phyloP scores from a whole-genome alignment of 64 coral and sea anemone species.

The Montipora capricornis region DNA sequence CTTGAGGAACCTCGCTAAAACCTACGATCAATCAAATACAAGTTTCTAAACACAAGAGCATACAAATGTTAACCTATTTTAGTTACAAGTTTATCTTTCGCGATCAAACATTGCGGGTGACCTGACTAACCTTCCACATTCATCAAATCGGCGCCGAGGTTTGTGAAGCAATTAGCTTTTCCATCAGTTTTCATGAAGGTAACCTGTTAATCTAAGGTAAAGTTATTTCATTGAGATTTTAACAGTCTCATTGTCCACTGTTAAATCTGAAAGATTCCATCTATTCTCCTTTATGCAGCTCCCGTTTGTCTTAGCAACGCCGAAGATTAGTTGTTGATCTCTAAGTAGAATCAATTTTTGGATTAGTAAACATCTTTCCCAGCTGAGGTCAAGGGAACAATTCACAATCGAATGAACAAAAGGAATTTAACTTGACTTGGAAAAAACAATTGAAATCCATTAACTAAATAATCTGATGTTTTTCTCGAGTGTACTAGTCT shows the following conservation, averaged over 20 bases:
- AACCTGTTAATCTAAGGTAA: too few relatives aligned
- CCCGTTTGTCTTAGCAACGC: constrained; percentile 12
- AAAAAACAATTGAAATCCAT: not conserved
- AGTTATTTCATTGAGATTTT: not conserved
- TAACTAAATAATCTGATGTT: not conserved
- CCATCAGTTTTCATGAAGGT: not conserved
- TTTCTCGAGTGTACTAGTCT: not conserved
- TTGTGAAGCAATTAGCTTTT: not conserved
- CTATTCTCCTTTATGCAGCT: not conserved
- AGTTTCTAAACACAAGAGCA: constrained; percentile 3
- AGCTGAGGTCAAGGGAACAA: constrained; percentile 40
- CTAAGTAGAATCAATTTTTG: not conserved
- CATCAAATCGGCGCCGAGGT: not conserved
- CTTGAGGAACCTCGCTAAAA: not conserved
- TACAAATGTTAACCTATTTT: not conserved
- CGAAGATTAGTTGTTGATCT: not conserved
- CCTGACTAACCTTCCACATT: not conserved
- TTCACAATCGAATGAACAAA: not conserved
- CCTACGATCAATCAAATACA: not conserved
- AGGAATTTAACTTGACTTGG: not conserved
- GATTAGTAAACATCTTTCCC: not conserved
- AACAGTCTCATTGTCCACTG: not conserved
- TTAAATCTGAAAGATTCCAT: not conserved
- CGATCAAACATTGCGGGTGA: not conserved
- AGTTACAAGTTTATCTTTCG: not conserved